phyloP scores from a whole-genome alignment of 2,113 vertebrate species.

The Peromyscus californicus region DNA sequence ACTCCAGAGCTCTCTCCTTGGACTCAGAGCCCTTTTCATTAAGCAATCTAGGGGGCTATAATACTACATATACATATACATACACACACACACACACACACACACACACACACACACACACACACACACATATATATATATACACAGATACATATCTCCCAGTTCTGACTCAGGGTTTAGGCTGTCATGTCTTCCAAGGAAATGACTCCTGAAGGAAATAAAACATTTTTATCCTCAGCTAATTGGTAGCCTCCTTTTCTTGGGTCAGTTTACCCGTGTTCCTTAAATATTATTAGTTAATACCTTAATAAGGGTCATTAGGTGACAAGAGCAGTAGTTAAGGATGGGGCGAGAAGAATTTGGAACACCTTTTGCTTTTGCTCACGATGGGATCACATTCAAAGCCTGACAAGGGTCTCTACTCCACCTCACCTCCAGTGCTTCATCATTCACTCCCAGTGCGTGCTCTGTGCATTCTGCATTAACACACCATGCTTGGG shows the following conservation, averaged over 20 bases:
- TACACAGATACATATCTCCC: background rate
- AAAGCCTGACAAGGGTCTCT: background rate
- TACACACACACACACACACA: too few species aligned
- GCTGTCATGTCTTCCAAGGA: background rate
- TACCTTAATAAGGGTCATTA: conserved; percentile 34
- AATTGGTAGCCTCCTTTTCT: background rate
- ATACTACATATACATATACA: too few species aligned
- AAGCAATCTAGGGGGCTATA: background rate
- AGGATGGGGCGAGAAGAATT: background rate
- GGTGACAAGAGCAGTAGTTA: background rate
- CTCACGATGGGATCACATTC: background rate
- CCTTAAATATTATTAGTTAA: conserved; percentile 24
- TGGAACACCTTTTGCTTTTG: conserved; percentile 19
- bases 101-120: too few species aligned
- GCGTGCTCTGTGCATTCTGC: accelerated
- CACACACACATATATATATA: too few species aligned
- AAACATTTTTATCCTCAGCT: background rate
- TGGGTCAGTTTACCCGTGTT: conserved; percentile 14
- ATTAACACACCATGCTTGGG: accelerated
- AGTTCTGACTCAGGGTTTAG: background rate
- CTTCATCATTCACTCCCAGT: background rate
- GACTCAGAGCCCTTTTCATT: background rate
- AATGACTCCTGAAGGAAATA: background rate
- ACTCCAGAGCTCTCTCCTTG: background rate
- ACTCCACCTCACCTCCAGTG: background rate